Base-by-base conservation (phyloP, 2,113 vertebrate species). In the Heloderma charlesbogerti region DNA sequence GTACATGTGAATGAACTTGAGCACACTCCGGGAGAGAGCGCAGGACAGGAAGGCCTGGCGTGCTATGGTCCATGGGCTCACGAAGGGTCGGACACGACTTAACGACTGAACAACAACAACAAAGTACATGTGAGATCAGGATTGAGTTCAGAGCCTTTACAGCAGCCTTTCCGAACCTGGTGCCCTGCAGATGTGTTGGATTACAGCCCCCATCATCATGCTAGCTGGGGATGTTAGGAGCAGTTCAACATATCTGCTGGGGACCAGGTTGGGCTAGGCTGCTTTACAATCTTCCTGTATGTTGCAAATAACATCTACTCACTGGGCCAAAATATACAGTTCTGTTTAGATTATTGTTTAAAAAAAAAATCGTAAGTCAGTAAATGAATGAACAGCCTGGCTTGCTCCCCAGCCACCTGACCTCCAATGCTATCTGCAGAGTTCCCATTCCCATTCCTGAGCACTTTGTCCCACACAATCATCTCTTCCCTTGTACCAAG, bases 371-470 rank as follows among this genome's bases (percentile, higher is more conserved):
- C 75, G 27, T 2, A 83, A 18, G 34, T 66, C 79, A 67, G 12
- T 85, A 25, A 91, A 7, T 37, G 57, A 86, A 25, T n/a, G 60
- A 94, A 79, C 57, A 18, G 83, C 51, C 84, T 86, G 25, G 31
- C 91, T 6, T 48, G 31, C 84, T 91, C 54, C 71, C 91, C 27
- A 67, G 1, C 48, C 72, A 81, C 87, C 22, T 88, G 86, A 29
- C 13, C 91, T 93, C 31, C 40, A 20, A 12, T 1, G 1, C 5
- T 4, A n/a, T 51, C 45, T 81, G 90, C 91, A 86, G 15, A 71
- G 89, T 54, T 91, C 91, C 48, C n/a, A 77, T 9, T 88, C 75
- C 63, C 48, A 34, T 51, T 89, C 54, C 66, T 81, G 48, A 92
- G 27, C 34, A 25, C 37, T 85, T 48, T 34, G 63, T 79, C 75